A percentile compares a stretch with the other conserved stretches of the same genome.
Evolutionary conservation across 2,797 vertebrate genomes (phyloP).

Genomic region (Botia kubotai): DNA sequence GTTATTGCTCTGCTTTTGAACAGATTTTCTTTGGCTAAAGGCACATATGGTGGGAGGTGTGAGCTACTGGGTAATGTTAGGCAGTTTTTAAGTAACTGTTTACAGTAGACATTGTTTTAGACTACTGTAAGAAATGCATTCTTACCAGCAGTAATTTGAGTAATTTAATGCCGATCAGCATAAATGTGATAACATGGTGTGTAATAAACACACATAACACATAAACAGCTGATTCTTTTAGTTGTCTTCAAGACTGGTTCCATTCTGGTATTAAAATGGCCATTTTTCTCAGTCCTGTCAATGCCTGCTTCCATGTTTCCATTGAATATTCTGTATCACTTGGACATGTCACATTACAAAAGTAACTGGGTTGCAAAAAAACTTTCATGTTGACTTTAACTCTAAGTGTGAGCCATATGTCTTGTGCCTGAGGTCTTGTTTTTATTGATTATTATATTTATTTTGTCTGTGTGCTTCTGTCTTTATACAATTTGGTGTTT

Average conservation of each 20-base stretch:
- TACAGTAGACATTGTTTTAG: no score
- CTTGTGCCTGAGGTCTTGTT: slow-evolving; percentile 65
- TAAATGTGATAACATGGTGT: no score
- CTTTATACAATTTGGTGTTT: slow-evolving; percentile 19
- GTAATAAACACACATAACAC: no score
- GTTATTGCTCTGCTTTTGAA: neutral
- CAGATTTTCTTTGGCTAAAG: neutral
- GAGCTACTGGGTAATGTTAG: no score
- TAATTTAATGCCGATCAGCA: neutral
- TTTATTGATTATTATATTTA: slow-evolving; percentile 32
- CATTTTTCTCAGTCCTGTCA: no score
- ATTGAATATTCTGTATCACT: neutral
- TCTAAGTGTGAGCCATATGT: slow-evolving; percentile 68
- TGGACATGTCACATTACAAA: neutral
- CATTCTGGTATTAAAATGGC: no score
- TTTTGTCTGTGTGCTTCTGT: slow-evolving; percentile 34
- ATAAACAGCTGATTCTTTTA: no score
- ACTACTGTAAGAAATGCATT: no score
- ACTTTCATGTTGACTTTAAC: slow-evolving; percentile 66
- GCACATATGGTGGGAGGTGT: neutral
- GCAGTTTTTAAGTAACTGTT: no score
- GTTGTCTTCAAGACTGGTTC: no score
- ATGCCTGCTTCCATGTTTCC: no score
- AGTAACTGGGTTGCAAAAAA: slow-evolving; percentile 26
- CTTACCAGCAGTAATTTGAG: neutral